Base-by-base conservation (phyloP, 2,797 vertebrate genomes). In the Aulostomus chinensis region DNA sequence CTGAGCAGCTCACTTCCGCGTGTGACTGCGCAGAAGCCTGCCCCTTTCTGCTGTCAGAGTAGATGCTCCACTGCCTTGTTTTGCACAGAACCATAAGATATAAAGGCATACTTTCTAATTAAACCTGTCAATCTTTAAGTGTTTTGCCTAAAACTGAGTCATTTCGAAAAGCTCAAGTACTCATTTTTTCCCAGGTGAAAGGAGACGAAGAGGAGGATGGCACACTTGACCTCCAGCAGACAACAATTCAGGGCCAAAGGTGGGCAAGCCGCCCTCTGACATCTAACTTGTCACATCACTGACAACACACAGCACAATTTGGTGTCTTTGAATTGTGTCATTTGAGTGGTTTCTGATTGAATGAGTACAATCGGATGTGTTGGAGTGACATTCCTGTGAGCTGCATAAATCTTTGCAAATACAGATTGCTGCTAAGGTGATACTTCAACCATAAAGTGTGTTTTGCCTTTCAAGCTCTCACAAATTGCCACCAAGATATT, bases 161-260 rank as follows among this genome's bases (percentile, higher is more conserved):
- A n/a, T n/a, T n/a, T n/a, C n/a, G n/a, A n/a, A n/a, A n/a, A n/a
- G n/a, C n/a, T n/a, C n/a, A n/a, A 26, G 21, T 12, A 5, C 11
- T 14, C 15, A 41, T 54, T 57, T 54, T 70, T 64, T 58, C 58
- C 38, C 51, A 99, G 97, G 91, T 95, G 3, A 98, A 96, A 48
- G 92, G 93, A 18, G 94, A 98, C 59, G 96, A 98, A 58, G 96
- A 98, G 9, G 96, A 98, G 43, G 94, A 97, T 74, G 94, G 92
- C 42, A 80, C 74, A 46, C 86, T 98, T 35, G 92, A 95, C 75
- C 83, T 98, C 13, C 89, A 91, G 55, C 94, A 98, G 77, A 93
- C 92, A 7, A 91, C 91, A 48, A 59, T 93, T 35, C 90, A 90
- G 57, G 94, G 94, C 21, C 92, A 91, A 82, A 95, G 92, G 97